phyloP scores from a whole-genome alignment of 1,140 invertebrate species.

The Diorhabda carinulata region DNA sequence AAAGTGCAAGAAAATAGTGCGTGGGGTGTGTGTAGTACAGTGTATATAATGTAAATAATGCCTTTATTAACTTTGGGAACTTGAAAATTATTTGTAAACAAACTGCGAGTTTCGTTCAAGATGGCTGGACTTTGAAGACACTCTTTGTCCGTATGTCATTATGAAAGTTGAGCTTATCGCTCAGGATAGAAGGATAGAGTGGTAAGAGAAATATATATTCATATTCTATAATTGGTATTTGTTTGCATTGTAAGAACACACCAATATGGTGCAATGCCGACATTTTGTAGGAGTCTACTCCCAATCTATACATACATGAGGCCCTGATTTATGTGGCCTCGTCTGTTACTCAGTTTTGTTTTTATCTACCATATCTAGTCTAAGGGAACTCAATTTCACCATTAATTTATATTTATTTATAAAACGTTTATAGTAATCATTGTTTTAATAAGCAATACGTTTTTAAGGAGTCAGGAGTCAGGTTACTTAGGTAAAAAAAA shows the following conservation, averaged over 20 bases:
- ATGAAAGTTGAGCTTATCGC: constrained; percentile 42
- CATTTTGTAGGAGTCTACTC: constrained; percentile 29
- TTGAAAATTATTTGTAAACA: constrained; percentile 33
- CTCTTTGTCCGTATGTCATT: constrained; percentile 45
- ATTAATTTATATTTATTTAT: not conserved
- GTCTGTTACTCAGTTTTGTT: constrained; percentile 19
- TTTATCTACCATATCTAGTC: not conserved
- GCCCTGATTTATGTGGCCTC: constrained; percentile 15
- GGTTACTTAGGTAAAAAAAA: constrained; percentile 7
- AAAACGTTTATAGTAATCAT: not conserved
- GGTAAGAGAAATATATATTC: constrained; percentile 29
- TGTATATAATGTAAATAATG: constrained; percentile 28
- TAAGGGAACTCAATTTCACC: constrained; percentile 5
- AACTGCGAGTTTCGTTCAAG: constrained; percentile 37
- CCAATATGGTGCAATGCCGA: constrained; percentile 26
- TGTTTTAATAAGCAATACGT: not conserved
- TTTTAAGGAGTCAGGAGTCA: not conserved
- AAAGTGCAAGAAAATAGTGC: constrained; percentile 24
- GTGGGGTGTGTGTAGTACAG: constrained; percentile 27
- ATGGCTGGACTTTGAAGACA: constrained; percentile 44
- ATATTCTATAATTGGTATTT: not conserved
- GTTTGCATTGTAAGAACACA: not conserved
- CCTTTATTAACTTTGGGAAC: constrained; percentile 22
- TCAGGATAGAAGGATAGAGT: constrained; percentile 38
- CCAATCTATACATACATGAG: constrained; percentile 19